A percentile compares a stretch with the other conserved stretches of the same genome.
Evolutionary conservation across 2,888 invertebrate genomes (phyloP).

Genomic region (Drosophila melanocephala): DNA sequence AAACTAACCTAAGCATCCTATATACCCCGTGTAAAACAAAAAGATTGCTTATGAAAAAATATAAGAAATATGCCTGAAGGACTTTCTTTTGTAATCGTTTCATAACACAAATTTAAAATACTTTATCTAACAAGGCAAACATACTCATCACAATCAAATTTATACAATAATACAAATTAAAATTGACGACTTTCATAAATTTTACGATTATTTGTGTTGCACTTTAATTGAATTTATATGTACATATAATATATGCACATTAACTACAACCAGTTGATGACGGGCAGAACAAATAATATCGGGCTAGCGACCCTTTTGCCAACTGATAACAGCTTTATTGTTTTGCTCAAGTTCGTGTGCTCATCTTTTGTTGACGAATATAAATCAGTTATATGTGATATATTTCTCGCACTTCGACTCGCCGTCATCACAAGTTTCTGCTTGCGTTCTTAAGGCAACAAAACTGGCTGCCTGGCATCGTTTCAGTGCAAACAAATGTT

Average conservation of each 20-base stretch:
- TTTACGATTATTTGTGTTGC: constrained; percentile 12
- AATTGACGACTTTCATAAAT: constrained; percentile 6
- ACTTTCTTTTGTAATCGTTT: not conserved
- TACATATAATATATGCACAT: not conserved
- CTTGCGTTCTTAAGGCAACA: constrained; percentile 37
- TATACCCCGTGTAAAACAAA: not conserved
- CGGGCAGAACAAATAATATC: not conserved
- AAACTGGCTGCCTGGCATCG: constrained; percentile 10
- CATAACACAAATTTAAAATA: not conserved
- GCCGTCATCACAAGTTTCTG: constrained; percentile 41
- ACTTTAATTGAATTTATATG: constrained; percentile 1
- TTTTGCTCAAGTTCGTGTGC: constrained; percentile 22
- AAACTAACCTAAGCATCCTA: constrained; percentile 12
- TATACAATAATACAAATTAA: constrained; percentile 25
- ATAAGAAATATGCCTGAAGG: not conserved
- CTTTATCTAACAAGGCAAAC: constrained; percentile 6
- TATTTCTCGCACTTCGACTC: constrained; percentile 56
- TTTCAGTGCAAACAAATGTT: constrained; percentile 6
- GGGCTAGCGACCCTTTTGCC: not conserved
- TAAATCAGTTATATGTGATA: constrained; percentile 32
- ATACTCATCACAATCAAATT: constrained; percentile 11
- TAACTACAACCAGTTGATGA: not conserved
- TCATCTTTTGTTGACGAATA: constrained; percentile 29
- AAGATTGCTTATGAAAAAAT: not conserved
- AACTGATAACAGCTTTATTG: constrained; percentile 32